Percentiles rank a stretch among this genome's conserved stretches.
These are phyloP conservation scores for Chaenodraco wilsoni DNA, from an alignment of 2,797 vertebrate species.

Conservation along the genomic window DNA sequence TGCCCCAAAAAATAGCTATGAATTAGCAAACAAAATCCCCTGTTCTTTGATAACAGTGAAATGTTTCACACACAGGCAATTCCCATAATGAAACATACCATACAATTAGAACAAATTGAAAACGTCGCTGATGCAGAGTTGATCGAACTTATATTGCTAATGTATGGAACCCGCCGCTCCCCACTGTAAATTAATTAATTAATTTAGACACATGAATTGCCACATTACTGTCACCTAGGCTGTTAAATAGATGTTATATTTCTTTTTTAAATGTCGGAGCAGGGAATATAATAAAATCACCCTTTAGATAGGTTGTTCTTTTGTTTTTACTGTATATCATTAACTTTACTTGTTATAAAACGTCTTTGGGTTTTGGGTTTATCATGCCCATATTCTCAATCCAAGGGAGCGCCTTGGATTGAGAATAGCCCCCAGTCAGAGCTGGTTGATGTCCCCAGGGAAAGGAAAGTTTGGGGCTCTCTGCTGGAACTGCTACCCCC, in stretches of 20 bases:
- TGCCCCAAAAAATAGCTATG: no score
- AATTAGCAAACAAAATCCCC: not conserved
- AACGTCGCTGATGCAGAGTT: not conserved
- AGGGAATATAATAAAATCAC: not conserved
- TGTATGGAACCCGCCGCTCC: not conserved
- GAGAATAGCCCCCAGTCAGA: no score
- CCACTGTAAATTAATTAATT: not conserved
- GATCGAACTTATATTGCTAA: not conserved
- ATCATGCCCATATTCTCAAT: not conserved
- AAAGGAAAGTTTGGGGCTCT: no score
- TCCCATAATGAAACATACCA: not conserved
- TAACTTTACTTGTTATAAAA: not conserved
- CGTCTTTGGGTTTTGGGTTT: not conserved
- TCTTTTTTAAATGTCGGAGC: not conserved
- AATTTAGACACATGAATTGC: not conserved
- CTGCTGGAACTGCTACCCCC: no score
- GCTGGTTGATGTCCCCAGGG: no score
- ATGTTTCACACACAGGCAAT: not conserved
- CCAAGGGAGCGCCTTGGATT: no score
- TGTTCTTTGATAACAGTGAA: not conserved
- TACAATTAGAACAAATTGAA: not conserved
- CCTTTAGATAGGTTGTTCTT: not conserved
- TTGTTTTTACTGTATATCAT: not conserved
- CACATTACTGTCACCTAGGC: not conserved
- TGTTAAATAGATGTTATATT: slow-evolving; percentile 1